Base-by-base conservation (phyloP, 2,113 vertebrate genomes). In the Scomber japonicus region DNA sequence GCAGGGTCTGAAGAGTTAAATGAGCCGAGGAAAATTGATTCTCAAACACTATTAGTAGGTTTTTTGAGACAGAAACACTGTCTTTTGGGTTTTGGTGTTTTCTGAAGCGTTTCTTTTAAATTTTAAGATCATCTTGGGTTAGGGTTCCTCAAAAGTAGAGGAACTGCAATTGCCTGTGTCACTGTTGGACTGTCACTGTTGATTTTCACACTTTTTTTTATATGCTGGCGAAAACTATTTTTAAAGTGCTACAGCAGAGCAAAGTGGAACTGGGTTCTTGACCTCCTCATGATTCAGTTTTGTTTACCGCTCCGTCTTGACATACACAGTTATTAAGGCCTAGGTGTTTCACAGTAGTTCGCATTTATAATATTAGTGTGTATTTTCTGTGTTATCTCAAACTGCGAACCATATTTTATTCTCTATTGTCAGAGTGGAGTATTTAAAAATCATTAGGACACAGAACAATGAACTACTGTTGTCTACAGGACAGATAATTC, bases 381-480 rank as follows among this genome's bases (percentile, higher is more conserved):
- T 24, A 17, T 10, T 17, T 48, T 24, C 40, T 72, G 19, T 16
- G 24, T 69, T 46, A 35, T 40, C 7, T 40, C 35, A 40, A 40
- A 40, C 35, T 7, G 9, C 6, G 9, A 40, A 40, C 9, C 35
- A 40, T 40, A 40, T 40, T 9, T 40, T 40, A 40, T 40, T 40
- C 35, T 40, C 35, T 40, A 40, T 40, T 40, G 35, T 40, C 35
- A 40, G 48, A 51, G 45, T 19, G 40, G 68, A 68, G 31, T 61
- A 46, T 64, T 50, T 64, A 50, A 54, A 59, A 79, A 61, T 64
- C 60, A 60, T 73, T 21, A 16, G 64, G 59, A 40, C 54, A 69
- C 40, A 2, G 31, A 73, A 82, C 86, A 88, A 70, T 70, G 51
- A 59, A 16, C 35, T 15, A 71, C 17, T 81, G 70, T 78, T 81